These are phyloP conservation scores for Poecile montanus DNA, from an alignment of 2,797 vertebrate genomes.

Conservation along the genomic window DNA sequence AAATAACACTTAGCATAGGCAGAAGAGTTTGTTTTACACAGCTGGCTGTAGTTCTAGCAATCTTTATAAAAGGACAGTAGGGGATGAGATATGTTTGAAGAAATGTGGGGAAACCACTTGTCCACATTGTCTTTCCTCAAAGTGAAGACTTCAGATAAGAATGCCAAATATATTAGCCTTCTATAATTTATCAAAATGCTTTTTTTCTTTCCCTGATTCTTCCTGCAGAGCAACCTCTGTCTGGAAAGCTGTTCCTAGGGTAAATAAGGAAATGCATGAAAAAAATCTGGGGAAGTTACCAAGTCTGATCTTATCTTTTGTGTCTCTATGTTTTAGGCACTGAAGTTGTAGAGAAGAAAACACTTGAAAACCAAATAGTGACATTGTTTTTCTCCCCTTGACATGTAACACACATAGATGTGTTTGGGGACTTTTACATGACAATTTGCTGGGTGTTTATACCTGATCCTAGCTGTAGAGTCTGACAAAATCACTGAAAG, in stretches of 20 bases:
- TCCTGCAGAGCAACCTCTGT: constrained; percentile 18
- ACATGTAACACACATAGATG: not conserved
- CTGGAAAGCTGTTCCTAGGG: constrained; percentile 32
- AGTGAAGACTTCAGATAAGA: constrained; percentile 15
- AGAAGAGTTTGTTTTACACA: constrained; percentile 20
- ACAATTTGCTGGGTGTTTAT: not conserved
- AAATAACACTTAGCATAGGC: constrained; percentile 31
- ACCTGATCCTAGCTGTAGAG: not conserved
- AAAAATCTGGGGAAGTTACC: constrained; percentile 51
- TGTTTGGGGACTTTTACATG: not conserved
- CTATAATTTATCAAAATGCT: constrained; percentile 13
- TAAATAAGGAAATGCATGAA: constrained; percentile 61
- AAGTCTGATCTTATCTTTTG: constrained; percentile 37
- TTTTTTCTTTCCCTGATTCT: not conserved
- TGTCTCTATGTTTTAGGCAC: constrained; percentile 31
- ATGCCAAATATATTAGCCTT: not conserved
- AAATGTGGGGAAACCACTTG: constrained; percentile 4
- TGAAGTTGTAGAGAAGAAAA: constrained; percentile 2
- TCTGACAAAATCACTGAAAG: not conserved
- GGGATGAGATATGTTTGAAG: not conserved
- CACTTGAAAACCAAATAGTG: not conserved
- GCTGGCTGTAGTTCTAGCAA: not conserved
- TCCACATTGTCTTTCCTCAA: not conserved
- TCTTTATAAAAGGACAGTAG: not conserved
- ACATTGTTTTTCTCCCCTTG: not conserved